Evolutionary conservation across 30 jellyfish, hydroid and myxozoan genomes (phyloP).

Genomic region (Aurelia sp.): DNA sequence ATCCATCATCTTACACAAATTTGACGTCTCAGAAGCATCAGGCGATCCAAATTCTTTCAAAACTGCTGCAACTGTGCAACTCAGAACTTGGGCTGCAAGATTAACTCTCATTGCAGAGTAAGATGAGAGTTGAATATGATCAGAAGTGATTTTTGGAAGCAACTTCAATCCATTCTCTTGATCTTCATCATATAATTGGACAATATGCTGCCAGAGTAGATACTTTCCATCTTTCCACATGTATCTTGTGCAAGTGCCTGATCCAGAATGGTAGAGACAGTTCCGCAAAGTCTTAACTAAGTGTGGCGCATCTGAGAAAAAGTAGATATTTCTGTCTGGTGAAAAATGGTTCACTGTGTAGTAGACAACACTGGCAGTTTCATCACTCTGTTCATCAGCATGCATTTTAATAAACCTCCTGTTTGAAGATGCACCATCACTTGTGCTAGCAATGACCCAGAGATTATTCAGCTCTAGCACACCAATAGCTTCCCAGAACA

Average conservation of each 20-base stretch:
- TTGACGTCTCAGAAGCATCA: slow-evolving; percentile 28
- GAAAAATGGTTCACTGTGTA: slow-evolving; percentile 42
- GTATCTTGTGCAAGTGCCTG: slow-evolving; percentile 13
- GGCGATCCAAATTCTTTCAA: slow-evolving; percentile 44
- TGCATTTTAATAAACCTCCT: slow-evolving; percentile 50
- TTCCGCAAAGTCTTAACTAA: slow-evolving; percentile 52
- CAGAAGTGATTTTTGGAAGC: slow-evolving; percentile 46
- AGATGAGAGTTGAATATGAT: slow-evolving; percentile 25
- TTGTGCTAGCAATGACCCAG: slow-evolving; percentile 22
- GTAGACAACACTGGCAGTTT: neutral
- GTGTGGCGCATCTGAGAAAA: slow-evolving; percentile 61
- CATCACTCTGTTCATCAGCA: neutral
- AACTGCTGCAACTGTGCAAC: slow-evolving; percentile 14
- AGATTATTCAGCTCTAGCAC: slow-evolving; percentile 8
- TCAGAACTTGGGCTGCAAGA: slow-evolving; percentile 50
- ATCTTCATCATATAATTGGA: slow-evolving; percentile 11
- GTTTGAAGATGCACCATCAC: slow-evolving; percentile 58
- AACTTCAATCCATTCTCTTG: slow-evolving; percentile 28
- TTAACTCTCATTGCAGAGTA: slow-evolving; percentile 45
- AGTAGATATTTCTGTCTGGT: slow-evolving; percentile 38
- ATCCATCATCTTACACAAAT: slow-evolving; percentile 41
- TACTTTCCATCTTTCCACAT: slow-evolving; percentile 57
- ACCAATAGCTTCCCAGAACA: slow-evolving; percentile 52
- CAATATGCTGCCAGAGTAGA: slow-evolving; percentile 26
- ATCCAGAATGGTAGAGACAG: slow-evolving; percentile 52